Evolutionary conservation across 2,113 vertebrate species (phyloP).

Genomic region (Podocnemis expansa): DNA sequence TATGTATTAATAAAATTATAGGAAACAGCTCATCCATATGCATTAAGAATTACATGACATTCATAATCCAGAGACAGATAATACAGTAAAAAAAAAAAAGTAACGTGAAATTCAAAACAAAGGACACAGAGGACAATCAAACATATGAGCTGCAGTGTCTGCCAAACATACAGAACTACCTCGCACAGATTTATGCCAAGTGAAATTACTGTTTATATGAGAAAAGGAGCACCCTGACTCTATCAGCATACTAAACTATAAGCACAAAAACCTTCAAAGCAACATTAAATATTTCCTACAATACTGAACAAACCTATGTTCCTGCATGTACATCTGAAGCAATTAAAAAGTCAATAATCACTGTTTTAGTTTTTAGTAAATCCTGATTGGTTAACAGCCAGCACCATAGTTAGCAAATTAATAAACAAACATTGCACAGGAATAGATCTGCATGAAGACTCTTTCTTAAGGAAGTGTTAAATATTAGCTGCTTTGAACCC

Average conservation of each 20-base stretch:
- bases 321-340: neutral
- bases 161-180: neutral
- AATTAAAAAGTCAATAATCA: neutral
- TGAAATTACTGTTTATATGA: neutral
- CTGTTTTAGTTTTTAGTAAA: neutral
- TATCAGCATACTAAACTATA: neutral
- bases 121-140: neutral
- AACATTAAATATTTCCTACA: neutral
- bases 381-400: neutral
- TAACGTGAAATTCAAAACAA: conserved; percentile 10
- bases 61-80: conserved; percentile 21
- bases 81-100: conserved; percentile 23
- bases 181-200: neutral
- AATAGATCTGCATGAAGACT: conserved; percentile 26
- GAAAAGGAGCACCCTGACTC: neutral
- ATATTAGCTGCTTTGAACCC: conserved; percentile 30
- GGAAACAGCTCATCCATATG: neutral
- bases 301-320: neutral
- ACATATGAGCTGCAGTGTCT: neutral
- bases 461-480: conserved; percentile 45
- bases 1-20: conserved; percentile 37
- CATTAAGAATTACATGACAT: neutral
- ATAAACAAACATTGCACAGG: neutral
- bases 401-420: neutral
- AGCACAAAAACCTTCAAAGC: neutral